phyloP scores from a whole-genome alignment of 2,888 invertebrate genomes.

The Graphium colonna region DNA sequence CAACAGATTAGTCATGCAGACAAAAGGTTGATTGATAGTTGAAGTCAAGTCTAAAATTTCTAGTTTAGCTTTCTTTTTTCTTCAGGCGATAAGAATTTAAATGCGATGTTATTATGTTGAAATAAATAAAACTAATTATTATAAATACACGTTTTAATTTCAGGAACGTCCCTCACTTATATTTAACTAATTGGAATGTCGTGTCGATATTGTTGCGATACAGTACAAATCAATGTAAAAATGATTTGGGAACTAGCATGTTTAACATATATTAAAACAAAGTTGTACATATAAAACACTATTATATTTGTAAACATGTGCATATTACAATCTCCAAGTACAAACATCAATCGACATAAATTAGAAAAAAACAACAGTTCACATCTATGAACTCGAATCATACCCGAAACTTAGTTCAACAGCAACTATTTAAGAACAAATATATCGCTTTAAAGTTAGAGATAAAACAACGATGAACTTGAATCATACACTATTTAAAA shows the following conservation, averaged over 20 bases:
- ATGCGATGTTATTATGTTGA: neutral
- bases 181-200: neutral
- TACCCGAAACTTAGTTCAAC: no score
- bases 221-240: constrained; percentile 1
- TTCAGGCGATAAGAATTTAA: no score
- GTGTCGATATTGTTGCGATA: neutral
- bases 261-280: no score
- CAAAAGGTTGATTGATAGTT: no score
- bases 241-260: neutral
- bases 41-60: no score
- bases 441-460: no score
- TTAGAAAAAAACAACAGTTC: neutral
- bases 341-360: neutral
- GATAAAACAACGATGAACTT: no score
- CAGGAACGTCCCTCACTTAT: constrained; percentile 9
- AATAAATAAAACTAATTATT: constrained; percentile 3
- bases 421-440: no score
- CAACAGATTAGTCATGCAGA: no score
- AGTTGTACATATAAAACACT: neutral
- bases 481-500: no score
- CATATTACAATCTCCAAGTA: neutral
- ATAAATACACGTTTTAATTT: constrained; percentile 7
- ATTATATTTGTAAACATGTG: neutral
- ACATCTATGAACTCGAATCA: no score
- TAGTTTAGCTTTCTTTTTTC: no score